These are phyloP conservation scores for Glaucidium brasilianum DNA, from an alignment of 2,113 vertebrate species.

Conservation along the genomic window DNA sequence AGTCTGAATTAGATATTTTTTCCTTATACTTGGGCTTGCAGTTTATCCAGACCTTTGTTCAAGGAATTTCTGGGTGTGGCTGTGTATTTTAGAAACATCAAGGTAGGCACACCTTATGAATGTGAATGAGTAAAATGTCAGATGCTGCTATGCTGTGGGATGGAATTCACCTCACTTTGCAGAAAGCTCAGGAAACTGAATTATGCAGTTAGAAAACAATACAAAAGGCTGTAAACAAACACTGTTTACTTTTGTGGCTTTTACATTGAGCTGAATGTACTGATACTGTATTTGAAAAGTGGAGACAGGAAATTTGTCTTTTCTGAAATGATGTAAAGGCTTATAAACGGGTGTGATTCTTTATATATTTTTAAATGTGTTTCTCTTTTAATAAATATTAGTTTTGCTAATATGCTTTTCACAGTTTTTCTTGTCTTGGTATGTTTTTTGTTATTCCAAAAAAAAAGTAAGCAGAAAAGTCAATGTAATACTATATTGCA, in stretches of 20 bases:
- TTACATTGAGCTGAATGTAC: not conserved
- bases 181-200: not conserved
- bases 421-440: not conserved
- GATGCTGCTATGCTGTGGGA: not conserved
- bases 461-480: not conserved
- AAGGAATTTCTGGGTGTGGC: not conserved
- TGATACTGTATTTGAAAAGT: not conserved
- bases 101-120: not conserved
- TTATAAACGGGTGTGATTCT: not conserved
- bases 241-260: not conserved
- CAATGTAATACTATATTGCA: not conserved
- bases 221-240: not conserved
- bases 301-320: not conserved
- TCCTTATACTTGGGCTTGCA: not conserved
- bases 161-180: not conserved
- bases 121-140: not conserved
- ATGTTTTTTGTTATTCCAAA: not conserved
- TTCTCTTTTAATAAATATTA: not conserved
- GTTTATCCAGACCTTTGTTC: not conserved
- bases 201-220: not conserved
- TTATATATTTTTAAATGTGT: not conserved
- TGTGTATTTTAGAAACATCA: not conserved
- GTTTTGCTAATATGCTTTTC: not conserved
- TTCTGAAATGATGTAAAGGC: not conserved
- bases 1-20: not conserved